Evolutionary conservation across 2,113 vertebrate genomes (phyloP).

Genomic region (Rhineura floridana): DNA sequence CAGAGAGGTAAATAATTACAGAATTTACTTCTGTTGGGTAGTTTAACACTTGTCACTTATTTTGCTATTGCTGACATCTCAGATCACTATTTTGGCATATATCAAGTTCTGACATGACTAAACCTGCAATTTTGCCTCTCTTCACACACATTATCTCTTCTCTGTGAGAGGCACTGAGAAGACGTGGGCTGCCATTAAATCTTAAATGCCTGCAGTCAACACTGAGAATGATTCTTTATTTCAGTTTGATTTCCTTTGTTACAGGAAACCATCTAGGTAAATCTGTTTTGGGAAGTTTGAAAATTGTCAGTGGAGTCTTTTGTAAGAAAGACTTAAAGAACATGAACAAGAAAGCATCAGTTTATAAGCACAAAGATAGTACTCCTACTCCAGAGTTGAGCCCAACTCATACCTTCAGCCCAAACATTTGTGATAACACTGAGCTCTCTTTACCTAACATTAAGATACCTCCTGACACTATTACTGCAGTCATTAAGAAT

Average conservation of each 20-base stretch:
- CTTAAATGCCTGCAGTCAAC: conserved; percentile 73
- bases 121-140: conserved; percentile 80
- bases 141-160: conserved; percentile 74
- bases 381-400: conserved; percentile 21
- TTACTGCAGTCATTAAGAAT: not conserved
- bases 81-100: conserved; percentile 78
- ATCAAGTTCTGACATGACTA: conserved; percentile 78
- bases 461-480: not conserved
- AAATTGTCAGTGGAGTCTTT: conserved; percentile 59
- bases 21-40: conserved; percentile 74
- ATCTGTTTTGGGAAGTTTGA: conserved; percentile 62
- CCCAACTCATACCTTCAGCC: conserved; percentile 21
- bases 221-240: conserved; percentile 61
- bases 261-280: conserved; percentile 58
- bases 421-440: not conserved
- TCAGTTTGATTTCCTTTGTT: conserved; percentile 68
- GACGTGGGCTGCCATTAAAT: conserved; percentile 69
- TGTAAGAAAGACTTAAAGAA: conserved; percentile 59
- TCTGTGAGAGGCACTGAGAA: conserved; percentile 64
- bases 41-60: conserved; percentile 79
- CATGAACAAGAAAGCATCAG: conserved; percentile 45
- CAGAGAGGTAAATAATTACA: conserved; percentile 75
- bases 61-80: conserved; percentile 74
- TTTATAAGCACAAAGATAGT: conserved; percentile 42
- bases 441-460: not conserved